These are phyloP conservation scores for Anticlea derivata DNA, from an alignment of 2,888 invertebrate genomes.

Conservation along the genomic window DNA sequence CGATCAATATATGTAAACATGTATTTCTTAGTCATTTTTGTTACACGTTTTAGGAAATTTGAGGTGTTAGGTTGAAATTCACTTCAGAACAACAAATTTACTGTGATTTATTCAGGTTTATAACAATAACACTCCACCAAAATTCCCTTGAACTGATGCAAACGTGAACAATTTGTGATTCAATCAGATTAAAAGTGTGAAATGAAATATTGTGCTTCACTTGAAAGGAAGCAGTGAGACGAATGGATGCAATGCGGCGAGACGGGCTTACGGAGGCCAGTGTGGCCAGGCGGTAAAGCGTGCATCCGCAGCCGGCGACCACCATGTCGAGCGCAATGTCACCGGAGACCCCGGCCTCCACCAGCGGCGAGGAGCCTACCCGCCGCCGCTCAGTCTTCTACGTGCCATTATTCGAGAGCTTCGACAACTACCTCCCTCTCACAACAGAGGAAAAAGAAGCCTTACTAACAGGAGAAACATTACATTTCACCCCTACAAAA, in stretches of 20 bases:
- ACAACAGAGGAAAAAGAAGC: conserved; percentile 77
- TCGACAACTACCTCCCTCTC: conserved; percentile 83
- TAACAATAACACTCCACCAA: conserved; percentile 53
- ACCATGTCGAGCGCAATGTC: conserved; percentile 72
- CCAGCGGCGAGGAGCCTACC: conserved; percentile 76
- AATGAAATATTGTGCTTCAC: conserved; percentile 55
- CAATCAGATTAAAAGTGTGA: conserved; percentile 58
- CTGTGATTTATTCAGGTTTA: conserved; percentile 1
- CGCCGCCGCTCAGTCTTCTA: conserved; percentile 90
- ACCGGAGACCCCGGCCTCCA: conserved; percentile 58
- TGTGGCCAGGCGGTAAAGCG: conserved; percentile 66
- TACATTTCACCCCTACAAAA: conserved; percentile 52
- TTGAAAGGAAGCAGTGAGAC: conserved; percentile 64
- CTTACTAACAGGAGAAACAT: conserved; percentile 63
- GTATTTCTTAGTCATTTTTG: conserved; percentile 38
- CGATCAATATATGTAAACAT: conserved; percentile 59
- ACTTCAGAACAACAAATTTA: no score
- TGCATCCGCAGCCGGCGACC: conserved; percentile 59
- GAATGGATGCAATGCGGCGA: conserved; percentile 69
- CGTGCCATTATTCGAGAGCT: conserved; percentile 87
- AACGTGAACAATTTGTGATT: conserved; percentile 38
- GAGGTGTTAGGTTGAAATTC: neutral
- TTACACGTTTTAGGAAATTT: conserved; percentile 3
- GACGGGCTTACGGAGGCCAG: conserved; percentile 53
- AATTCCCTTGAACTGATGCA: conserved; percentile 26